Evolutionary conservation across 1,140 invertebrate species (phyloP).

Genomic region (Tetramorium alpestre): DNA sequence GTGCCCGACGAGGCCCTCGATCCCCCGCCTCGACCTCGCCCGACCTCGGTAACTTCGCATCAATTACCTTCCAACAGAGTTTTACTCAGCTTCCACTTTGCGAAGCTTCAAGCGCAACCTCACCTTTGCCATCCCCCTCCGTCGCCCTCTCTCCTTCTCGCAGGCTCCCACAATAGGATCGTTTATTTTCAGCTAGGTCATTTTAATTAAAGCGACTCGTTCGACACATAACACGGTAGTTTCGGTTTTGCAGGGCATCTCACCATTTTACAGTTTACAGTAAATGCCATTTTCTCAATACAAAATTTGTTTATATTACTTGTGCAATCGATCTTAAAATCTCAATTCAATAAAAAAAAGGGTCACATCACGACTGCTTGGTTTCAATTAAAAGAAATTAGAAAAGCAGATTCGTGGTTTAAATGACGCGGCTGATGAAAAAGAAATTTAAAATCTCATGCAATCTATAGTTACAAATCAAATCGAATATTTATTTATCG

Average conservation of each 20-base stretch:
- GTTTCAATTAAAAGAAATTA: not conserved
- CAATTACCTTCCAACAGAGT: slow-evolving; percentile 35
- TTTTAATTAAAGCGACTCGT: slow-evolving; percentile 35
- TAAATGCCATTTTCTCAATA: not conserved
- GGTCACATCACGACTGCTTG: too few relatives aligned
- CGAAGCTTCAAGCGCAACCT: slow-evolving; percentile 10
- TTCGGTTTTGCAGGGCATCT: not conserved
- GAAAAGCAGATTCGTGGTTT: not conserved
- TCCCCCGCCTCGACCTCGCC: slow-evolving; percentile 7
- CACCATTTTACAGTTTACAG: not conserved
- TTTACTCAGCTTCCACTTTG: slow-evolving; percentile 34
- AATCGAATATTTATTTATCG: not conserved
- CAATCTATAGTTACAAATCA: not conserved
- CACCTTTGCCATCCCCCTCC: not conserved
- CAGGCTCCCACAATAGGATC: not conserved
- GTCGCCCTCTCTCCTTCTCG: not conserved
- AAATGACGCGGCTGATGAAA: not conserved
- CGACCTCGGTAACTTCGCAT: slow-evolving; percentile 42
- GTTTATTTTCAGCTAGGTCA: slow-evolving; percentile 22
- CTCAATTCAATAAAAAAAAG: not conserved
- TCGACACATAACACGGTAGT: not conserved
- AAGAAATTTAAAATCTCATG: not conserved
- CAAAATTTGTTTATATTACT: not conserved
- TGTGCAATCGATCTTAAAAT: not conserved
- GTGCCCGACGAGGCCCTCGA: slow-evolving; percentile 6